These are phyloP conservation scores for Calameuta filiformis DNA, from an alignment of 2,888 invertebrate genomes.

Conservation along the genomic window DNA sequence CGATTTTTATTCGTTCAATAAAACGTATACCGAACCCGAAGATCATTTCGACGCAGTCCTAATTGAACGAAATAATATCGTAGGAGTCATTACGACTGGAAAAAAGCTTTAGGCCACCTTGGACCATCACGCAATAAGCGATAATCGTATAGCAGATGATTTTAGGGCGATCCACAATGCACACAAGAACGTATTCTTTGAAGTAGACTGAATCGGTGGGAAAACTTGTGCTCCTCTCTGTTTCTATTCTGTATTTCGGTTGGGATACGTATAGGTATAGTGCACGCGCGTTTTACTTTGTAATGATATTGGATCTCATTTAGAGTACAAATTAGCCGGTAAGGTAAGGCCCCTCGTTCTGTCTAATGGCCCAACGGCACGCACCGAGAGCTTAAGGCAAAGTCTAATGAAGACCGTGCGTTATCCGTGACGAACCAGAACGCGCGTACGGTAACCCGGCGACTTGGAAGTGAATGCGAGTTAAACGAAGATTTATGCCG, in stretches of 20 bases:
- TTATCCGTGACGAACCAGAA: conserved; percentile 58
- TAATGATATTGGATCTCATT: conserved; percentile 59
- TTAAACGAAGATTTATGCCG: conserved; percentile 66
- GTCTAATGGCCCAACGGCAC: conserved; percentile 57
- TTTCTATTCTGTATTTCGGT: neutral
- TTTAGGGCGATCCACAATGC: neutral
- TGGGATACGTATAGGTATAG: neutral
- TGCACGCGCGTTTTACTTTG: conserved; percentile 30
- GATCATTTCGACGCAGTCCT: neutral
- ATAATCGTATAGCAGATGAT: neutral
- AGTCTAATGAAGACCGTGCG: conserved; percentile 61
- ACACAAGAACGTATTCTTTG: neutral
- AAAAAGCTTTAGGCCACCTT: neutral
- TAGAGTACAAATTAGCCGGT: conserved; percentile 63
- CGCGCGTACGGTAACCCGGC: conserved; percentile 20
- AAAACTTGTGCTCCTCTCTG: neutral
- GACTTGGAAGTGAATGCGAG: conserved; percentile 53
- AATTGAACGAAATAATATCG: neutral
- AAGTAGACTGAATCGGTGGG: neutral
- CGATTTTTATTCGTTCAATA: neutral
- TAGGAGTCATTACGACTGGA: neutral
- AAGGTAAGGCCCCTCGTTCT: conserved; percentile 48
- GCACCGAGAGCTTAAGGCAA: conserved; percentile 52
- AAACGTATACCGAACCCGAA: neutral
- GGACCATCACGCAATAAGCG: neutral